Evolutionary conservation across 2,888 invertebrate species (phyloP).

Genomic region (Torymus tubicola): DNA sequence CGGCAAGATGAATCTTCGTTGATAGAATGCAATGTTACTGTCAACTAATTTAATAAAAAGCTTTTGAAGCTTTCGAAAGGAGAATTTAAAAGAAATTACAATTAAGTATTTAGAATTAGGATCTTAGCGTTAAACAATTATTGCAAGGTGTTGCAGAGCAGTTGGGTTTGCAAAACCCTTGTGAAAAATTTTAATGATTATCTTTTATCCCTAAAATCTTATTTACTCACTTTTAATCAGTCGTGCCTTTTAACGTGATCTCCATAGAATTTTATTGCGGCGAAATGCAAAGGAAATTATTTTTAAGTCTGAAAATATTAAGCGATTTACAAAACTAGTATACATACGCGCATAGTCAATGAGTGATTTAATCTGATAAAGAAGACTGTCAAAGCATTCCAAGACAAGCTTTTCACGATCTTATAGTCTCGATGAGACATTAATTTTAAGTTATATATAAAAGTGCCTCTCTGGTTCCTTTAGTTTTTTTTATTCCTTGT

Average conservation of each 20-base stretch:
- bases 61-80: conserved; percentile 48
- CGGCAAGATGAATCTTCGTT: conserved; percentile 49
- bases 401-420: conserved; percentile 47
- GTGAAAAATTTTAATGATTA: conserved; percentile 64
- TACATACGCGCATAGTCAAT: conserved; percentile 58
- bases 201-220: conserved; percentile 67
- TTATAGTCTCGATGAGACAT: conserved; percentile 46
- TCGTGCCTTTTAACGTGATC: conserved; percentile 72
- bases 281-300: conserved; percentile 66
- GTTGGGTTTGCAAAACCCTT: conserved; percentile 47
- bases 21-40: conserved; percentile 24
- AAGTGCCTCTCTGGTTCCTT: conserved; percentile 67
- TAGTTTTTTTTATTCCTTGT: conserved; percentile 63
- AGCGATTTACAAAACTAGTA: conserved; percentile 58
- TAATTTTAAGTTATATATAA: conserved; percentile 57
- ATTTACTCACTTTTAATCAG: conserved; percentile 71
- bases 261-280: conserved; percentile 69
- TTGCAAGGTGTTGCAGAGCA: conserved; percentile 46
- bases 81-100: conserved; percentile 40
- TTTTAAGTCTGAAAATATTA: conserved; percentile 65
- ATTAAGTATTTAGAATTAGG: conserved; percentile 45
- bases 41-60: conserved; percentile 26
- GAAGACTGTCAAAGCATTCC: conserved; percentile 63
- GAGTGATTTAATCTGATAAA: conserved; percentile 66
- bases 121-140: conserved; percentile 32